Conservation (phyloP, 2,113 vertebrate species). For the Garra rufa region DNA sequence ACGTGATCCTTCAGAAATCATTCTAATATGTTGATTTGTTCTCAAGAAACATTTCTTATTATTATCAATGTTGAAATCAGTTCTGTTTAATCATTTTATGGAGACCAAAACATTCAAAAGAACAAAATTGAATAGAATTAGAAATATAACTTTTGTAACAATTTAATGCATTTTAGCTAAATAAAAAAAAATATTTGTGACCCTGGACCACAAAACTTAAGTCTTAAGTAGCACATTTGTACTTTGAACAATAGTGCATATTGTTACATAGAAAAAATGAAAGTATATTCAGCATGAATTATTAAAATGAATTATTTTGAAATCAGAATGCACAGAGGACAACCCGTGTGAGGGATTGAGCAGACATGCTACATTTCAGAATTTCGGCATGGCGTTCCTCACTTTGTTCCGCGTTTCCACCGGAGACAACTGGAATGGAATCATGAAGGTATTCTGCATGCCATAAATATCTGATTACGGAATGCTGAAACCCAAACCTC, state of each 20-base stretch:
- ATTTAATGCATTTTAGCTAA: no score
- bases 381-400: constrained; percentile 98
- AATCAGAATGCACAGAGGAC: constrained; percentile 89
- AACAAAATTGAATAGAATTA: background rate
- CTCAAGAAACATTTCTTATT: background rate
- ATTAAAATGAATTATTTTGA: background rate
- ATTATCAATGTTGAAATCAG: no score
- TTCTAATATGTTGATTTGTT: background rate
- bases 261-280: background rate
- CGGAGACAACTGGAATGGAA: constrained; percentile 98
- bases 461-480: background rate
- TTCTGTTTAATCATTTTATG: no score
- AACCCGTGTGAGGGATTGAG: constrained; percentile 96
- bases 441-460: constrained; percentile 89
- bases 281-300: background rate
- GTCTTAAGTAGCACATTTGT: no score
- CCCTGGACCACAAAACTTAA: no score
- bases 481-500: no score
- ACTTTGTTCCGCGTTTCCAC: constrained; percentile 97
- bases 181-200: no score
- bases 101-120: background rate
- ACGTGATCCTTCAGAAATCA: background rate
- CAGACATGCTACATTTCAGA: constrained; percentile 95
- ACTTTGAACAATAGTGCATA: no score
- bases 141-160: no score